These are phyloP conservation scores for Eptatretus atami DNA, from an alignment of 2,797 vertebrate genomes.

Conservation along the genomic window DNA sequence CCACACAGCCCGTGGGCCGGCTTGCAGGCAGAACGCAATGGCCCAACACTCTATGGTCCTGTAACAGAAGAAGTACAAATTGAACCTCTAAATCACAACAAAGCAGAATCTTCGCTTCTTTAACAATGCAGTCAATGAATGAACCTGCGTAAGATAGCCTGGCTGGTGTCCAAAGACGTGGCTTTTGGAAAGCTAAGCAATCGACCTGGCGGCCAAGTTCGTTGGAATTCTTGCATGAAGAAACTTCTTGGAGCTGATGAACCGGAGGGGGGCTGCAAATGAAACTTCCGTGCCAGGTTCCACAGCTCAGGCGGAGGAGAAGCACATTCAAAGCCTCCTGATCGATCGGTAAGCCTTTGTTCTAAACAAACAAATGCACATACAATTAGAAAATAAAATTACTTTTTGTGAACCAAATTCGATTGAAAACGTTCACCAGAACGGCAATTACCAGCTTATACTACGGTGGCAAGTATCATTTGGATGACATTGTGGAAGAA, in stretches of 20 bases:
- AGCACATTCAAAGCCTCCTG: slow-evolving; percentile 44
- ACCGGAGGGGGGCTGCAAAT: slow-evolving; percentile 23
- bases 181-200: slow-evolving; percentile 20
- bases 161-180: background rate
- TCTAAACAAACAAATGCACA: slow-evolving; percentile 17
- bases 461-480: too few species aligned
- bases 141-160: background rate
- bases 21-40: slow-evolving; percentile 28
- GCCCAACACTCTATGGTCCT: slow-evolving; percentile 44
- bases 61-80: slow-evolving; percentile 7
- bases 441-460: too few species aligned
- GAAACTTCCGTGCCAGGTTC: slow-evolving; percentile 46
- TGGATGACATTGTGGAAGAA: too few species aligned
- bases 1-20: slow-evolving; percentile 34
- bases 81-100: background rate
- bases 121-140: background rate
- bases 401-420: too few species aligned
- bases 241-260: slow-evolving; percentile 29
- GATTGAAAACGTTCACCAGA: too few species aligned
- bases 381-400: too few species aligned
- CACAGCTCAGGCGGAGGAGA: slow-evolving; percentile 52
- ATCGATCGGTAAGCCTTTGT: slow-evolving; percentile 34
- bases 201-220: slow-evolving; percentile 33
- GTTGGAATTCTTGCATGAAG: slow-evolving; percentile 32
- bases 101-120: too few species aligned